Evolutionary conservation across 2,113 vertebrate genomes (phyloP), one percentile per base, ranked within the genome.

Genomic region (Mungos mungo): DNA sequence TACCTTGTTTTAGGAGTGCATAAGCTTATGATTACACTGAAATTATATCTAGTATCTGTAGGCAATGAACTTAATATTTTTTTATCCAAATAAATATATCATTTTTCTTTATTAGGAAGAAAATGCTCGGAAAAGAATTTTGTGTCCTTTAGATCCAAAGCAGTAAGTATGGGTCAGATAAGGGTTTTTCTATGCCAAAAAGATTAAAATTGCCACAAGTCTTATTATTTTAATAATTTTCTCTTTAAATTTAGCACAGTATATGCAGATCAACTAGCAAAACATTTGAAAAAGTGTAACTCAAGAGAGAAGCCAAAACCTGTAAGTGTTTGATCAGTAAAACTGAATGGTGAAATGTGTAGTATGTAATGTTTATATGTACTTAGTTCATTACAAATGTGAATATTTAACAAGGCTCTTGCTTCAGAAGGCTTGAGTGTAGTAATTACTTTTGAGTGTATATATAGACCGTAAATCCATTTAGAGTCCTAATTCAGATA

Each of bases 221-320:
- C 79, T 92, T 57, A 88, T 69, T 97, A 41, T 41, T 98, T 86
- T 96, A 83, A 72, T 6, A 0, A 60, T 96, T 90, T 94, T 96
- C 41, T 94, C 89, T 98, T 98, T 97, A 71, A 92, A 98, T 98
- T 92, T 97, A 99, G 99, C 98, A 99, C 99, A 0, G 99, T 99
- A 1, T 99, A 98, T 97, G 99, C 99, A 99, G 99, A 99, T 97
- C 99, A 99, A 81, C 98, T 99, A 74, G 97, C 99, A 95, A 99
- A 99, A 95, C 99, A 99, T 95, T 98, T 99, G 98, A 99, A 99
- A 98, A 99, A 99, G 94, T 99, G 99, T 96, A 99, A 99, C 97
- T 99, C 99, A 72, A 99, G 99, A 97, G 99, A 99, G 95, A 99
- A 99, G 96, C 99, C 99, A 12, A 99, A 99, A 98, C 99, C 99